These are phyloP conservation scores for Danio aesculapii DNA, from an alignment of 2,797 vertebrate species.

Conservation along the genomic window DNA sequence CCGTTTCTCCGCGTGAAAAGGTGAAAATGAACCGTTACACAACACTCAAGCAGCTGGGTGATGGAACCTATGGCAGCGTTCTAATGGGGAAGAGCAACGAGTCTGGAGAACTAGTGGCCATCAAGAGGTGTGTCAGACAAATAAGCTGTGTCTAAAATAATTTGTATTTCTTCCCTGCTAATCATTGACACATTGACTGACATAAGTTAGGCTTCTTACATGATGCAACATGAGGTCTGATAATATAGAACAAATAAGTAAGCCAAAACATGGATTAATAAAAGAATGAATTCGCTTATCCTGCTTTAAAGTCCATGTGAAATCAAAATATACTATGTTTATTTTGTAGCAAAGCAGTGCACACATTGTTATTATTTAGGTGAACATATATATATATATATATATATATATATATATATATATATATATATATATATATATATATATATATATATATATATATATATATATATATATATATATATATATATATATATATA, in stretches of 20 bases:
- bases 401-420: no score
- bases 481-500: no score
- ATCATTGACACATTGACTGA: background rate
- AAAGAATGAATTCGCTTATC: background rate
- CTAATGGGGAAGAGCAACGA: conserved; percentile 96
- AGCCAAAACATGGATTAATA: background rate
- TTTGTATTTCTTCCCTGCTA: background rate
- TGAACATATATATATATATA: no score
- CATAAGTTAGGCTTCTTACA: background rate
- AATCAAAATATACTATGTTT: background rate
- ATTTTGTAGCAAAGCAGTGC: background rate
- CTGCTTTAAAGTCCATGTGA: background rate
- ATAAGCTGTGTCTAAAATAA: background rate
- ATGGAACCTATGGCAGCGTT: conserved; percentile 96
- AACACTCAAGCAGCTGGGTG: conserved; percentile 92
- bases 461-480: no score
- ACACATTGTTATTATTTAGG: background rate
- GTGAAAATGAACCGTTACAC: conserved; percentile 94
- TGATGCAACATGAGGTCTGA: background rate
- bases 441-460: no score
- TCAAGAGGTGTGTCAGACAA: conserved; percentile 86
- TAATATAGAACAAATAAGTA: background rate
- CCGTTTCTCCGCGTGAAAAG: conserved; percentile 37
- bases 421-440: no score
- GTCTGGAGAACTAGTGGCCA: conserved; percentile 95